Evolutionary conservation across 2,888 invertebrate species (phyloP).

Genomic region (Cantharis rufa): DNA sequence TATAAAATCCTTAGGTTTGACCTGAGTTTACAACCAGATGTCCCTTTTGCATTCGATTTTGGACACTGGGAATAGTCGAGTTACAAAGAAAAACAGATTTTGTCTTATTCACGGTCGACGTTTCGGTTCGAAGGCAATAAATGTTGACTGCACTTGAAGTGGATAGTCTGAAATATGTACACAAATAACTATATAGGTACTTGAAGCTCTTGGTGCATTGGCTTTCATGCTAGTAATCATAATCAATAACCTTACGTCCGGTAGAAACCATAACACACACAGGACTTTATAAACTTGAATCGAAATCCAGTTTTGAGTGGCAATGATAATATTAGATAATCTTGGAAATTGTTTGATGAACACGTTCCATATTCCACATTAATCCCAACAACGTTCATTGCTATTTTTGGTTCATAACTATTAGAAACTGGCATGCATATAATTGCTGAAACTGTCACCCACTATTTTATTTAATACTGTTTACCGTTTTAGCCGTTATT

Average conservation of each 20-base stretch:
- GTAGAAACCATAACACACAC: constrained; percentile 17
- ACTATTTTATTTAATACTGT: constrained; percentile 11
- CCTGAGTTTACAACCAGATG: constrained; percentile 11
- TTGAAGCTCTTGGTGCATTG: constrained; percentile 28
- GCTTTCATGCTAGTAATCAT: constrained; percentile 9
- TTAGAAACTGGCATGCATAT: constrained; percentile 33
- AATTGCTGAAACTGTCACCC: constrained; percentile 29
- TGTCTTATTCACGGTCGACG: too few species aligned
- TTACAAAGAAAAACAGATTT: neutral
- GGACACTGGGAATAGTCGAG: neutral
- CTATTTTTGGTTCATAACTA: constrained; percentile 28
- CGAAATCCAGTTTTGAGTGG: constrained; percentile 8
- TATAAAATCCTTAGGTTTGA: neutral
- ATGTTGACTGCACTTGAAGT: neutral
- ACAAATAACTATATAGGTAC: constrained; percentile 25
- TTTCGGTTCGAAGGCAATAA: neutral
- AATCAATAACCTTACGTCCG: constrained; percentile 28
- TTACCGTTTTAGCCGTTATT: constrained; percentile 4
- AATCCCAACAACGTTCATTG: constrained; percentile 12
- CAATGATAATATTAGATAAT: constrained; percentile 14
- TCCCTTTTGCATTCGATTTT: constrained; percentile 5
- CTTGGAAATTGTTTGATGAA: constrained; percentile 11
- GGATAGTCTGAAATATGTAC: too few species aligned
- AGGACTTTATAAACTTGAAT: constrained; percentile 1
- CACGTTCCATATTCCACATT: constrained; percentile 18